phyloP scores from a whole-genome alignment of 1,140 invertebrate genomes.

The Cherax quadricarinatus region DNA sequence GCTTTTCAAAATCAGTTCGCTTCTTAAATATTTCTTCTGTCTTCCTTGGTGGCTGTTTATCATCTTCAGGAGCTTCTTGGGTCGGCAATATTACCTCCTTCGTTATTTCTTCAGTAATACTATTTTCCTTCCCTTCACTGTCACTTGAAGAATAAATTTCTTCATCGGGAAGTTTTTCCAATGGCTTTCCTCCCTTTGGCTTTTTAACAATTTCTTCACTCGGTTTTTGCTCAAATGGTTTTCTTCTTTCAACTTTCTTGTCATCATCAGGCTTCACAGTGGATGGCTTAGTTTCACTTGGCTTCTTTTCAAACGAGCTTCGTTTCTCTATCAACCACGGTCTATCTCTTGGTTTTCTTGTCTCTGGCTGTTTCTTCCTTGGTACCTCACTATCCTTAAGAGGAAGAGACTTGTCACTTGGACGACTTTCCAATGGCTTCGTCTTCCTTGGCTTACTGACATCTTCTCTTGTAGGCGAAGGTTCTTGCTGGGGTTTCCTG shows the following conservation, averaged over 20 bases:
- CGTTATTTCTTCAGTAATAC: constrained; percentile 1
- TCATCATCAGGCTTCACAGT: constrained; percentile 6
- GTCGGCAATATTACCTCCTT: neutral
- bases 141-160: constrained; percentile 13
- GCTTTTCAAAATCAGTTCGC: constrained; percentile 15
- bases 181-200: neutral
- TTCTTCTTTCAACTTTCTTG: constrained; percentile 28
- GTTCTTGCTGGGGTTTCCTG: neutral
- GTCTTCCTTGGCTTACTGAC: constrained; percentile 26
- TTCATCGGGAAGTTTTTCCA: neutral
- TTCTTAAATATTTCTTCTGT: constrained; percentile 27
- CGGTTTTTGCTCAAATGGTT: constrained; percentile 48
- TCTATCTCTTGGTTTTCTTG: constrained; percentile 37
- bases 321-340: constrained; percentile 57
- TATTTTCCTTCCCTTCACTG: constrained; percentile 13
- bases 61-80: constrained; percentile 9
- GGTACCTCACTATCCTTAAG: constrained; percentile 22
- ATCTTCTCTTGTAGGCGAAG: constrained; percentile 31
- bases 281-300: constrained; percentile 26
- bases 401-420: constrained; percentile 44
- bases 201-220: constrained; percentile 42
- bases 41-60: constrained; percentile 11
- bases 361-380: constrained; percentile 45
- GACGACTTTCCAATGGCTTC: constrained; percentile 47
- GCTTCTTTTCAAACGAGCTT: constrained; percentile 54